phyloP scores from a whole-genome alignment of 1,140 invertebrate genomes.

The Drusus annulatus region DNA sequence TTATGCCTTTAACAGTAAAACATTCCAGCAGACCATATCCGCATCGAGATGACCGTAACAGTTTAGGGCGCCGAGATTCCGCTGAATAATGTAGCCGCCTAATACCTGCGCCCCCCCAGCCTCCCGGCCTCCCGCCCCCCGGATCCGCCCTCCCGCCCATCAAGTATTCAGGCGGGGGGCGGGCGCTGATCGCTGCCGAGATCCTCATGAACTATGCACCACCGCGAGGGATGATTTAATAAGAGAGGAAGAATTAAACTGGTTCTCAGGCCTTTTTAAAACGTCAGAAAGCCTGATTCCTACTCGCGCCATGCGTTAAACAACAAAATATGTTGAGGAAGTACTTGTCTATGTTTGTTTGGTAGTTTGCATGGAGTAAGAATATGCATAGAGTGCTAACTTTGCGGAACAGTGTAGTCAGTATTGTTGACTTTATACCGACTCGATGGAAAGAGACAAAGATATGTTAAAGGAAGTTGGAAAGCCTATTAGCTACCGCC shows the following conservation, averaged over 20 bases:
- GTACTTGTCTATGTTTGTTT: too few relatives aligned
- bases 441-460: too few relatives aligned
- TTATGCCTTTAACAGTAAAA: too few relatives aligned
- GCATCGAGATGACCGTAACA: background rate
- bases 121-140: background rate
- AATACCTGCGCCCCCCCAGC: background rate
- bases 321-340: too few relatives aligned
- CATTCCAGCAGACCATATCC: background rate
- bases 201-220: constrained; percentile 15
- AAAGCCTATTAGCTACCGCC: too few relatives aligned
- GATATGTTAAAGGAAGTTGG: too few relatives aligned
- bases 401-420: too few relatives aligned
- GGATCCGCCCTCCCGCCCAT: background rate
- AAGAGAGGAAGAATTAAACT: constrained; percentile 12
- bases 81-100: constrained; percentile 1
- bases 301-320: too few relatives aligned
- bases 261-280: background rate
- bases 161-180: constrained; percentile 11
- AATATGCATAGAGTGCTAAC: too few relatives aligned
- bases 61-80: background rate
- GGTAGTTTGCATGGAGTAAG: too few relatives aligned
- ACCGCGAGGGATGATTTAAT: constrained; percentile 13
- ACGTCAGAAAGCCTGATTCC: too few relatives aligned
- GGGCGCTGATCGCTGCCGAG: background rate
- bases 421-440: too few relatives aligned